Evolutionary conservation across 2,888 invertebrate genomes (phyloP).

Genomic region (Luffia ferchaultella): DNA sequence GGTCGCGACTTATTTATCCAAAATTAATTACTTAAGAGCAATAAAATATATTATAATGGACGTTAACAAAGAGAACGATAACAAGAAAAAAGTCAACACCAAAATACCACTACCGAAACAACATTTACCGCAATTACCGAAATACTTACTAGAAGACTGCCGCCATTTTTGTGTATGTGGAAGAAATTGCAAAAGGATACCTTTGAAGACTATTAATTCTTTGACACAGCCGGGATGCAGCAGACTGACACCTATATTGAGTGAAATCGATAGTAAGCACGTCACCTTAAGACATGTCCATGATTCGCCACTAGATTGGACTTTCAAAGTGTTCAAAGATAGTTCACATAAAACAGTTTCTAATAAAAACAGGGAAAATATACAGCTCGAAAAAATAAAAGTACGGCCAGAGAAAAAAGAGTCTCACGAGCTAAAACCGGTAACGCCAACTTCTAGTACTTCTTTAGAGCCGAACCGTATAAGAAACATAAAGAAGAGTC

Average conservation of each 20-base stretch:
- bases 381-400: slow-evolving; percentile 11
- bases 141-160: slow-evolving; percentile 22
- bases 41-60: slow-evolving; percentile 21
- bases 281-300: slow-evolving; percentile 28
- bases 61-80: slow-evolving; percentile 33
- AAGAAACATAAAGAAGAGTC: slow-evolving; percentile 43
- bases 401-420: slow-evolving; percentile 5
- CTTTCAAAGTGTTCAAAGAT: slow-evolving; percentile 29
- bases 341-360: slow-evolving; percentile 6
- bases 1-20: slow-evolving; percentile 25
- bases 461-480: slow-evolving; percentile 26
- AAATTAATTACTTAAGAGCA: slow-evolving; percentile 3
- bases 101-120: slow-evolving; percentile 38
- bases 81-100: slow-evolving; percentile 19
- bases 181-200: slow-evolving; percentile 11
- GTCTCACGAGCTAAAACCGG: not conserved
- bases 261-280: slow-evolving; percentile 23
- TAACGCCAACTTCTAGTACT: slow-evolving; percentile 1
- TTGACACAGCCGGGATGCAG: slow-evolving; percentile 14
- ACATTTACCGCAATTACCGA: slow-evolving; percentile 34
- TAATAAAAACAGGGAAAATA: slow-evolving; percentile 16
- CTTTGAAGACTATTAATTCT: slow-evolving; percentile 28
- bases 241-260: not conserved
- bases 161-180: slow-evolving; percentile 6
- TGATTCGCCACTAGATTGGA: slow-evolving; percentile 25